These are phyloP conservation scores for Meteorus colon DNA, from an alignment of 2,888 invertebrate genomes.

Conservation along the genomic window DNA sequence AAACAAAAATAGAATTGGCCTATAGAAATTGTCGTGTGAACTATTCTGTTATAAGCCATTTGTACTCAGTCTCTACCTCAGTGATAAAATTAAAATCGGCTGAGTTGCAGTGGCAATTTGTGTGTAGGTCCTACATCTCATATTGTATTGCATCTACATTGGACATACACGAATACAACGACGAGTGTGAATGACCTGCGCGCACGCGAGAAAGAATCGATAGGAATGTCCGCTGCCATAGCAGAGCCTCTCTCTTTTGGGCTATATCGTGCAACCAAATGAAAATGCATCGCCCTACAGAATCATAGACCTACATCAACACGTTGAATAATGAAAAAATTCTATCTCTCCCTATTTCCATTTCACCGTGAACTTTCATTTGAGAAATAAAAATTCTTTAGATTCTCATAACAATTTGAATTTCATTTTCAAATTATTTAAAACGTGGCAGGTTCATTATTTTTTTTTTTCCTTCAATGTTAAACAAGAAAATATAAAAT, in stretches of 20 bases:
- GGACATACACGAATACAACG: conserved; percentile 26
- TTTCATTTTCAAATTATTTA: too few relatives aligned
- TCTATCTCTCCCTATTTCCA: too few relatives aligned
- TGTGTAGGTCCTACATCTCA: conserved; percentile 27
- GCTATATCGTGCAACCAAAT: neutral
- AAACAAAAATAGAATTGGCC: neutral
- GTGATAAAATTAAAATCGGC: conserved; percentile 3
- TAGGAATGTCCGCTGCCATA: conserved; percentile 58
- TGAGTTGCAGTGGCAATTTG: neutral
- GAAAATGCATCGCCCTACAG: neutral
- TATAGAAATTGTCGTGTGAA: neutral
- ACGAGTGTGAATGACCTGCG: conserved; percentile 63
- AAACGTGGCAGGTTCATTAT: too few relatives aligned
- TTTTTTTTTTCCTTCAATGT: too few relatives aligned
- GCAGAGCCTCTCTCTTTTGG: conserved; percentile 4
- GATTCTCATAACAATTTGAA: too few relatives aligned
- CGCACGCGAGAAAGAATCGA: conserved; percentile 63
- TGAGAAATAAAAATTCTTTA: too few relatives aligned
- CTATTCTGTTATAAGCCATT: neutral
- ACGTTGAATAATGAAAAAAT: neutral
- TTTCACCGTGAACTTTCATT: too few relatives aligned
- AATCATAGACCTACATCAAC: neutral
- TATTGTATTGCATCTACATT: conserved; percentile 32
- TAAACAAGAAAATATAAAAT: too few relatives aligned
- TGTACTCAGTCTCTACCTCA: too few relatives aligned